phyloP scores from a whole-genome alignment of 2,113 vertebrate species.

The Cnemophilus loriae region DNA sequence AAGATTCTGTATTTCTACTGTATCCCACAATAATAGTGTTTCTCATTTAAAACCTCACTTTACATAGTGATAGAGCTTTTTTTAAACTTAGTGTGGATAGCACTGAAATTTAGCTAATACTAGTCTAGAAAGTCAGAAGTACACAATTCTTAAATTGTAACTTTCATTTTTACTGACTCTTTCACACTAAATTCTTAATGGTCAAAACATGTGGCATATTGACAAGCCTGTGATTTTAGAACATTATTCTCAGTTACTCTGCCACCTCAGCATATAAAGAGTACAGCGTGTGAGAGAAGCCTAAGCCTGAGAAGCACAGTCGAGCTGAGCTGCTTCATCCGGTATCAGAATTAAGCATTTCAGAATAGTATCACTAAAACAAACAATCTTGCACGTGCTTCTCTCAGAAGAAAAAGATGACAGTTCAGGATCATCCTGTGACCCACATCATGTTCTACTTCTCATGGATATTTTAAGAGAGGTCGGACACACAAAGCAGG shows the following conservation, averaged over 20 bases:
- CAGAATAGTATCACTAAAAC: background rate
- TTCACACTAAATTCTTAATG: background rate
- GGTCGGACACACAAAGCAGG: background rate
- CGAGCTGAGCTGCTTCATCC: background rate
- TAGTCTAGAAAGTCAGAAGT: background rate
- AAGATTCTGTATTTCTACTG: background rate
- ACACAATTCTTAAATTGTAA: background rate
- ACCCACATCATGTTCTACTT: background rate
- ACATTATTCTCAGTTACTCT: background rate
- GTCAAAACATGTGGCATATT: background rate
- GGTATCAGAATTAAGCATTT: background rate
- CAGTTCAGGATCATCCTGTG: background rate
- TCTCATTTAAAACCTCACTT: background rate
- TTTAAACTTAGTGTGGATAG: background rate
- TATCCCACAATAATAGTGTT: background rate
- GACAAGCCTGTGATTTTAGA: background rate
- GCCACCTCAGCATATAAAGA: background rate
- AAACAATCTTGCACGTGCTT: background rate
- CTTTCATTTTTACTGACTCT: background rate
- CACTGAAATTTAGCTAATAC: background rate
- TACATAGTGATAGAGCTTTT: background rate
- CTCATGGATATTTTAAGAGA: background rate
- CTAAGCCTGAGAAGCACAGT: background rate
- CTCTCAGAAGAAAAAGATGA: background rate
- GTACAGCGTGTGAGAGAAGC: background rate